These are phyloP conservation scores for Acleris literana DNA, from an alignment of 2,888 invertebrate genomes.

Conservation along the genomic window DNA sequence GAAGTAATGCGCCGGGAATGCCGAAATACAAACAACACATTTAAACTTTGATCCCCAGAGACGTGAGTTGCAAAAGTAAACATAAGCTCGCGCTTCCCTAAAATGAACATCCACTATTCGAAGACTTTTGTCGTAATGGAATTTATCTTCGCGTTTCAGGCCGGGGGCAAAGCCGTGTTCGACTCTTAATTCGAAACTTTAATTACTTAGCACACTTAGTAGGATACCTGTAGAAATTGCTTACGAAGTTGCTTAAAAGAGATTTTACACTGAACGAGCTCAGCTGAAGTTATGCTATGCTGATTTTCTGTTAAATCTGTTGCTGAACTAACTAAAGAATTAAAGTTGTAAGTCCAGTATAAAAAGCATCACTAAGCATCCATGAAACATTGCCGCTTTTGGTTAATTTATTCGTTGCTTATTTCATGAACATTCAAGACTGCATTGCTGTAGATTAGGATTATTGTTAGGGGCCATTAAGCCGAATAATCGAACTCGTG, in stretches of 20 bases:
- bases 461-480: too few relatives aligned
- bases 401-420: too few relatives aligned
- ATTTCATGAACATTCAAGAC: too few relatives aligned
- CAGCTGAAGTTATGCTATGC: neutral
- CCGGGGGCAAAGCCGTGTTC: conserved; percentile 14
- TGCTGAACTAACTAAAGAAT: neutral
- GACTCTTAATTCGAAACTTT: conserved; percentile 21
- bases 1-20: conserved; percentile 33
- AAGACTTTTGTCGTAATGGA: conserved; percentile 25
- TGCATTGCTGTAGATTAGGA: too few relatives aligned
- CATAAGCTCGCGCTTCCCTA: conserved; percentile 38
- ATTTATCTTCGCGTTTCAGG: conserved; percentile 27
- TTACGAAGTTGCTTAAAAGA: conserved; percentile 10
- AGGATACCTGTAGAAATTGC: conserved; percentile 14
- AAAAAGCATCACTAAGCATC: too few relatives aligned
- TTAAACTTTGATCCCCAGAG: conserved; percentile 45
- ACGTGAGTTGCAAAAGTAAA: conserved; percentile 40
- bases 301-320: neutral
- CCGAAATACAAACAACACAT: conserved; percentile 40
- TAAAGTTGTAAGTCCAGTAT: too few relatives aligned
- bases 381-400: too few relatives aligned
- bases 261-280: neutral
- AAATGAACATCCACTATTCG: conserved; percentile 36
- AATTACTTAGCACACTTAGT: conserved; percentile 14
- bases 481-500: too few relatives aligned